A percentile compares a stretch with the other conserved stretches of the same genome.
Evolutionary conservation across 2,888 invertebrate species (phyloP).

Genomic region (Lasius platythorax): DNA sequence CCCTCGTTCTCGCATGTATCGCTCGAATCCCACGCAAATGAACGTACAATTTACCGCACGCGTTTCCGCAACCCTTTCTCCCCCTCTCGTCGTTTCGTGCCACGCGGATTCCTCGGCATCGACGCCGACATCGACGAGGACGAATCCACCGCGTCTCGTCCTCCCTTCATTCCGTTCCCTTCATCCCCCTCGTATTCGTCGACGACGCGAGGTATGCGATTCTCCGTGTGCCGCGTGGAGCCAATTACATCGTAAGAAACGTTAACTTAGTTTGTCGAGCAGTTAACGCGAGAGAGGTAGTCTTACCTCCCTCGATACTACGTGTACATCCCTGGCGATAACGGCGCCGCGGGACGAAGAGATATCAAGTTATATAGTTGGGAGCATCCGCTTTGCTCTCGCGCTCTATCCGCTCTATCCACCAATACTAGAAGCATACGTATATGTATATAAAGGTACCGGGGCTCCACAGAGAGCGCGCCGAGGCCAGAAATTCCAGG

Average conservation of each 20-base stretch:
- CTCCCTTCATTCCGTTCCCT: not conserved
- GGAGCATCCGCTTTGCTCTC: conserved; percentile 37
- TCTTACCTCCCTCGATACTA: conserved; percentile 47
- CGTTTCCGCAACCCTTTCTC: conserved; percentile 51
- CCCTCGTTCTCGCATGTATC: conserved; percentile 59
- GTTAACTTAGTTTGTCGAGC: conserved; percentile 83
- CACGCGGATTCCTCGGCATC: conserved; percentile 64
- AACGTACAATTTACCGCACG: conserved; percentile 71
- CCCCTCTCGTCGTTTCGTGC: conserved; percentile 33
- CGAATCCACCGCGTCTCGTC: conserved; percentile 52
- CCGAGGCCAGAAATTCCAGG: conserved; percentile 70
- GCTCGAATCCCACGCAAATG: conserved; percentile 60
- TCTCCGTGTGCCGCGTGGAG: conserved; percentile 71
- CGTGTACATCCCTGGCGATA: conserved; percentile 61
- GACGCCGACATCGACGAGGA: conserved; percentile 63
- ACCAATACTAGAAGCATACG: conserved; percentile 25
- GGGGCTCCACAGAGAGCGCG: conserved; percentile 55
- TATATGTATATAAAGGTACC: conserved; percentile 48
- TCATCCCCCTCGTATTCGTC: not conserved
- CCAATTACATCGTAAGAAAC: conserved; percentile 81
- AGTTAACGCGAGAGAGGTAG: conserved; percentile 78
- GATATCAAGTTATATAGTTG: conserved; percentile 76
- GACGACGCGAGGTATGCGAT: conserved; percentile 70
- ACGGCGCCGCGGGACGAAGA: conserved; percentile 66
- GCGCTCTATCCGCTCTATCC: conserved; percentile 32